Evolutionary conservation across 2,797 vertebrate species (phyloP).

Genomic region (Clarias laeviceps): DNA sequence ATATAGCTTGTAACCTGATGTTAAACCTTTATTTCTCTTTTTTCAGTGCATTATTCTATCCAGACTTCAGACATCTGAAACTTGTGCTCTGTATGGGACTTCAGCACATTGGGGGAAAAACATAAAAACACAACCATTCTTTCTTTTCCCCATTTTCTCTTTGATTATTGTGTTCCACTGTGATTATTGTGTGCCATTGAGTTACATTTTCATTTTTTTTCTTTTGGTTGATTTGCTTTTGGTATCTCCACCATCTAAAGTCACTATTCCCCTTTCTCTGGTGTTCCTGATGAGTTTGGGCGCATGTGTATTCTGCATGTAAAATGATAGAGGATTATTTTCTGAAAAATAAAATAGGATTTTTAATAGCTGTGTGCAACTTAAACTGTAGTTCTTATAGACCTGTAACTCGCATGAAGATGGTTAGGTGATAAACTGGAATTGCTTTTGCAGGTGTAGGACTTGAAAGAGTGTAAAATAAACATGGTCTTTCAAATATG

Average conservation of each 20-base stretch:
- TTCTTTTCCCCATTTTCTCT: background rate
- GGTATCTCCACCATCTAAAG: constrained; percentile 18
- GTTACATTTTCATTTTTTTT: background rate
- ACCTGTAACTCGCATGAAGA: constrained; percentile 27
- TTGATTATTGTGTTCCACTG: background rate
- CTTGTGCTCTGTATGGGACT: background rate
- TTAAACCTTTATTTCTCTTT: background rate
- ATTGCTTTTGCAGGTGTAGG: background rate
- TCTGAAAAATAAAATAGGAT: too few species aligned
- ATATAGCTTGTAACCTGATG: background rate
- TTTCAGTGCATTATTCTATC: background rate
- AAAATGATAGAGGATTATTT: constrained; percentile 35
- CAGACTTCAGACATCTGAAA: background rate
- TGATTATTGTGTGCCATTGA: background rate
- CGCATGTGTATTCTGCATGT: too few species aligned
- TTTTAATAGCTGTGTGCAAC: constrained; percentile 43
- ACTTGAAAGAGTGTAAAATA: background rate
- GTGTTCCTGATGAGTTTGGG: too few species aligned
- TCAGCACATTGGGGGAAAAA: background rate
- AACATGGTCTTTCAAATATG: background rate
- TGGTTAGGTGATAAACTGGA: constrained; percentile 33
- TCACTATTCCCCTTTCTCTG: too few species aligned
- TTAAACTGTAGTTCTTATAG: constrained; percentile 42
- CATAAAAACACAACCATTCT: background rate
- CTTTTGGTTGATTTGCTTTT: constrained; percentile 41